phyloP scores from a whole-genome alignment of 2,113 vertebrate species.

The Tupaia chinensis region DNA sequence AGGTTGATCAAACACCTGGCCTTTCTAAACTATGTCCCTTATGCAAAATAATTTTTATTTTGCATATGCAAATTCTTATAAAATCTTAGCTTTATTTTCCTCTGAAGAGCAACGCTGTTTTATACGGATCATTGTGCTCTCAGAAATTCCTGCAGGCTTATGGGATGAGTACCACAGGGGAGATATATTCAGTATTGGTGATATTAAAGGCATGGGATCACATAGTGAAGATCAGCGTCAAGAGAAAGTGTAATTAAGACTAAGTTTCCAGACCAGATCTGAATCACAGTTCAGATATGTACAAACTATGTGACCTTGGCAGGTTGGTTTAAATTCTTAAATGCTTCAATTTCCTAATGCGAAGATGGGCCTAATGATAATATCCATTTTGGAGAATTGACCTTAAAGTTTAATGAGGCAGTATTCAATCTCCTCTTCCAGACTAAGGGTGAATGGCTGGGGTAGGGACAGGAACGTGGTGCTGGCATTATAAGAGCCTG shows the following conservation, averaged over 20 bases:
- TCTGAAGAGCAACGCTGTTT: constrained; percentile 13
- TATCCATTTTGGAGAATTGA: background rate
- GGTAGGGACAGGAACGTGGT: background rate
- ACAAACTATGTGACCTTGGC: background rate
- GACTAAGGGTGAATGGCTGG: background rate
- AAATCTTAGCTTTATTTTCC: background rate
- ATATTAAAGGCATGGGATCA: background rate
- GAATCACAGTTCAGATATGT: background rate
- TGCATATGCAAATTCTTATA: background rate
- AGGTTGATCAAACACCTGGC: background rate
- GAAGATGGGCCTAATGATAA: background rate
- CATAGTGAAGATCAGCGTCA: background rate
- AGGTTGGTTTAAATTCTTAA: background rate
- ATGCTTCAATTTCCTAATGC: background rate
- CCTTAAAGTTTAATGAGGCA: background rate
- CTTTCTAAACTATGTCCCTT: background rate
- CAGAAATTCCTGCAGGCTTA: background rate
- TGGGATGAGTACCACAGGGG: background rate
- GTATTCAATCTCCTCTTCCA: background rate
- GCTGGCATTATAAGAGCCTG: background rate
- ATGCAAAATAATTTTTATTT: background rate
- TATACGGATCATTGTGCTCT: background rate
- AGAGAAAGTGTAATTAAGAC: background rate
- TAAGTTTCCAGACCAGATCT: background rate
- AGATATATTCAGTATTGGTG: background rate